phyloP scores from a whole-genome alignment of 2,888 invertebrate species.

The Microchrysa polita region DNA sequence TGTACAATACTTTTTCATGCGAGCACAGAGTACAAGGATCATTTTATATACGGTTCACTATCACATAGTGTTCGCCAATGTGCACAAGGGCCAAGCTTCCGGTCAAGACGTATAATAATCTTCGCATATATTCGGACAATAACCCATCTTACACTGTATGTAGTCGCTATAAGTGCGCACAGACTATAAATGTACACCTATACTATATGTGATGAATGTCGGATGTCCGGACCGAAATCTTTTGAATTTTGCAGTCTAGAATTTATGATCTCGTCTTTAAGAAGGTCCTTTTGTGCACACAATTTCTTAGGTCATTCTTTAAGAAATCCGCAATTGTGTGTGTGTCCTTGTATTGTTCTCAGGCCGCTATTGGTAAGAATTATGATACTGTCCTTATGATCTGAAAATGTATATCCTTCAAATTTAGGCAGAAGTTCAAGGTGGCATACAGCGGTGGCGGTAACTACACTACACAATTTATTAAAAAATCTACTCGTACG shows the following conservation, averaged over 20 bases:
- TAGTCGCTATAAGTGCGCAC: slow-evolving; percentile 11
- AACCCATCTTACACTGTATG: slow-evolving; percentile 25
- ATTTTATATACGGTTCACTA: slow-evolving; percentile 5
- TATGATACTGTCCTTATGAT: slow-evolving; percentile 39
- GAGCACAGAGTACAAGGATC: slow-evolving; percentile 2
- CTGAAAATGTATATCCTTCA: background rate
- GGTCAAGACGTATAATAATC: slow-evolving; percentile 41
- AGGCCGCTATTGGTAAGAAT: slow-evolving; percentile 34
- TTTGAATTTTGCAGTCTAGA: slow-evolving; percentile 28
- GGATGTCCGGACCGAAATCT: slow-evolving; percentile 42
- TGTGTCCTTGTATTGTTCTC: slow-evolving; percentile 8
- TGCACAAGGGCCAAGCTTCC: slow-evolving; percentile 38
- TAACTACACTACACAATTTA: too few species aligned
- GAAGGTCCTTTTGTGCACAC: background rate
- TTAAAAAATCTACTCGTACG: too few species aligned
- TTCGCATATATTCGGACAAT: slow-evolving; percentile 28
- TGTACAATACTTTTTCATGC: slow-evolving; percentile 13
- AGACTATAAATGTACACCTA: background rate
- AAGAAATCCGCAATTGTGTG: slow-evolving; percentile 7
- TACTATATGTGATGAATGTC: slow-evolving; percentile 6
- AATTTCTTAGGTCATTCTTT: slow-evolving; percentile 8
- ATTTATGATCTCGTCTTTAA: slow-evolving; percentile 40
- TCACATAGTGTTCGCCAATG: background rate
- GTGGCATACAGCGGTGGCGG: slow-evolving; percentile 9
- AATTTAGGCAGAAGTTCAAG: background rate